A percentile compares a stretch with the other conserved stretches of the same genome.
phyloP scores from a whole-genome alignment of 2,797 vertebrate species.

The Furcifer pardalis region DNA sequence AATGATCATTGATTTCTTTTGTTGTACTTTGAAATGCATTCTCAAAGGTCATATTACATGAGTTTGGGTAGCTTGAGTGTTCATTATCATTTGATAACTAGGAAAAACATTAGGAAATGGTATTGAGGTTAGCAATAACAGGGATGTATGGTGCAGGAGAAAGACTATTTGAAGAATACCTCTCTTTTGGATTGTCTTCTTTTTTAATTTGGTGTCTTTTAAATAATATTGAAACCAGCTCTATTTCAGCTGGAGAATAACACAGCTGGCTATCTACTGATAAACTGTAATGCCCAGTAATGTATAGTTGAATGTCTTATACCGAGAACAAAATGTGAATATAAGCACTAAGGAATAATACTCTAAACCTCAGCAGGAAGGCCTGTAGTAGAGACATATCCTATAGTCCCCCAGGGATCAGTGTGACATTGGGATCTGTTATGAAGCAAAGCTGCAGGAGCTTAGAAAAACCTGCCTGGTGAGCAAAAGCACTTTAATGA shows the following conservation, averaged over 20 bases:
- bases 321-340: slow-evolving; percentile 50
- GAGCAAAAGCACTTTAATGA: slow-evolving; percentile 38
- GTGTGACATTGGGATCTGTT: slow-evolving; percentile 34
- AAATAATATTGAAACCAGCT: slow-evolving; percentile 27
- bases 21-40: neutral
- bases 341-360: slow-evolving; percentile 47
- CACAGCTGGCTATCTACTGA: slow-evolving; percentile 33
- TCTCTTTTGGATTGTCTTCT: neutral
- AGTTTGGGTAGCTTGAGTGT: neutral
- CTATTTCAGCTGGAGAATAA: slow-evolving; percentile 41
- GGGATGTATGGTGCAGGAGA: neutral
- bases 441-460: slow-evolving; percentile 38
- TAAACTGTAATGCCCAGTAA: slow-evolving; percentile 28
- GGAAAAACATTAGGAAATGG: neutral
- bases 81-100: slow-evolving; percentile 1
- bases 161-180: slow-evolving; percentile 23
- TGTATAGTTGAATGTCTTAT: slow-evolving; percentile 44
- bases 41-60: neutral
- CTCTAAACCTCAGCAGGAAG: slow-evolving; percentile 58
- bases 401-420: slow-evolving; percentile 44
- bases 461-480: slow-evolving; percentile 50
- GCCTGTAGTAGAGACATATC: slow-evolving; percentile 36
- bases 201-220: slow-evolving; percentile 4
- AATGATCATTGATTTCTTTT: neutral
- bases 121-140: neutral